These are phyloP conservation scores for Pecten maximus DNA, from an alignment of 2,888 invertebrate genomes.

Conservation along the genomic window DNA sequence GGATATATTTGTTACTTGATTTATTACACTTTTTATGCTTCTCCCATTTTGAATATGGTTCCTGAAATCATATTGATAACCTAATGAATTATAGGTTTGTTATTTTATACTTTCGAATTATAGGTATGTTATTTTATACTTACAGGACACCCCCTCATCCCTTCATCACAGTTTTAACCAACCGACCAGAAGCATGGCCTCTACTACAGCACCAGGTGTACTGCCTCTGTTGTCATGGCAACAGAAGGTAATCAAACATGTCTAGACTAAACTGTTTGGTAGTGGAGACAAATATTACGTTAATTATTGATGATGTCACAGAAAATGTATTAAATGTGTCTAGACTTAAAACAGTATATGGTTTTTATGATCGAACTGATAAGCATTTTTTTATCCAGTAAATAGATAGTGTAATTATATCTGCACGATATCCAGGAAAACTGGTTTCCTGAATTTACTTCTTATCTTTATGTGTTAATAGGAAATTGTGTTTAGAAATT, in stretches of 20 bases:
- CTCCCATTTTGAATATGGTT: no score
- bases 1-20: no score
- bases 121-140: conserved; percentile 34
- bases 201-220: conserved; percentile 71
- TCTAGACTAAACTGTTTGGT: conserved; percentile 11
- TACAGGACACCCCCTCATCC: conserved; percentile 77
- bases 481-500: no score
- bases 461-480: no score
- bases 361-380: not conserved
- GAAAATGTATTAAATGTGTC: not conserved
- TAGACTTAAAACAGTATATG: not conserved
- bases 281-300: not conserved
- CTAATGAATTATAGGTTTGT: no score
- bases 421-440: no score
- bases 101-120: no score
- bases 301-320: not conserved
- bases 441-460: no score
- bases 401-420: not conserved
- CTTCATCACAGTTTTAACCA: conserved; percentile 73
- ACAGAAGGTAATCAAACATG: conserved; percentile 58
- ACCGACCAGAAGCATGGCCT: conserved; percentile 76
- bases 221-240: conserved; percentile 56
- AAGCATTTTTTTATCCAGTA: not conserved
- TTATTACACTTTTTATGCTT: no score
- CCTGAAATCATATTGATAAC: no score